A percentile compares a stretch with the other conserved stretches of the same genome.
Conservation (phyloP, 2,113 vertebrate species). For the Platysternon megacephalum region DNA sequence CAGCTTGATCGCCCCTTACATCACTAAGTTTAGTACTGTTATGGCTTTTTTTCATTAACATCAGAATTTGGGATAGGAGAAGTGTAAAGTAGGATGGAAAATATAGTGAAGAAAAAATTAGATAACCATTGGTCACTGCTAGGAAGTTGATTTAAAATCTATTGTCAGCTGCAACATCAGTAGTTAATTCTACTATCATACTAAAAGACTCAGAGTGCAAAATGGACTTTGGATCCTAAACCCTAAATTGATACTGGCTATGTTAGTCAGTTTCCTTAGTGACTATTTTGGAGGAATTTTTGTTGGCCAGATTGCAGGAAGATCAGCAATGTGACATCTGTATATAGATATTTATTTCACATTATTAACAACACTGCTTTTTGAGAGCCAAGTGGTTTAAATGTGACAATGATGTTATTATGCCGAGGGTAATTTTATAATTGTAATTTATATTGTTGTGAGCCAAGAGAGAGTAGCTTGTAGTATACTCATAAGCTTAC, state of each 20-base stretch:
- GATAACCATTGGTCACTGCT: neutral
- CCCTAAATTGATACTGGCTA: neutral
- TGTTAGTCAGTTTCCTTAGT: neutral
- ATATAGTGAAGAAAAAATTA: neutral
- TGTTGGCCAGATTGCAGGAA: neutral
- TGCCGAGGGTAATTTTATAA: neutral
- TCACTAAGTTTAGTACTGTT: neutral
- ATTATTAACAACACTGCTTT: neutral
- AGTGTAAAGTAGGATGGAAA: neutral
- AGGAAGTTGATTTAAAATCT: constrained; percentile 9
- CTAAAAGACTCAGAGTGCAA: neutral
- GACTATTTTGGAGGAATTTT: neutral
- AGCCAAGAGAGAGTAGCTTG: neutral
- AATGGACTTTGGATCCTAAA: neutral
- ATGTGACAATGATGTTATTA: fast-evolving
- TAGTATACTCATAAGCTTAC: neutral
- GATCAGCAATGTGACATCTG: neutral
- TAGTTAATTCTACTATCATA: neutral
- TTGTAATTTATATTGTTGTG: neutral
- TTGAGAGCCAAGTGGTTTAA: neutral
- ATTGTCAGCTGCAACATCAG: neutral
- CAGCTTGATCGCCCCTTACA: neutral
- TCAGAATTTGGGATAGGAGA: neutral
- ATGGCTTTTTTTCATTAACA: neutral
- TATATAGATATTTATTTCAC: neutral